phyloP scores from a whole-genome alignment of 2,113 vertebrate genomes.

The Falco punctatus region DNA sequence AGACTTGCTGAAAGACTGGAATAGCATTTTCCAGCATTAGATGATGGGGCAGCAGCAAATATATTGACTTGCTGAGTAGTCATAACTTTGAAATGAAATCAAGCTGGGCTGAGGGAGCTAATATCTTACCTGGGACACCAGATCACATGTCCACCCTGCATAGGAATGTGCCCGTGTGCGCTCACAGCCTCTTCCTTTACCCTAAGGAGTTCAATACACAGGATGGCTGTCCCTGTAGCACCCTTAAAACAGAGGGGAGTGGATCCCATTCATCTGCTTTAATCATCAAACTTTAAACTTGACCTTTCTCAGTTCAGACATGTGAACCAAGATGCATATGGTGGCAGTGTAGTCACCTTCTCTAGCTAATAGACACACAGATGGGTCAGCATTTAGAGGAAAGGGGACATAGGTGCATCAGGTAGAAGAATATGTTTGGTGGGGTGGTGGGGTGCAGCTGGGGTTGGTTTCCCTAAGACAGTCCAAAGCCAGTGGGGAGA shows the following conservation, averaged over 20 bases:
- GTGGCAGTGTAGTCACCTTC: neutral
- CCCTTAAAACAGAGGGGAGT: neutral
- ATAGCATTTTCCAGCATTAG: conserved; percentile 7
- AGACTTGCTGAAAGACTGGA: neutral
- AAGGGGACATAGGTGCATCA: neutral
- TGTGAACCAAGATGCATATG: neutral
- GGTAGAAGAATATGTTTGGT: neutral
- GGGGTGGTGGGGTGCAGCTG: neutral
- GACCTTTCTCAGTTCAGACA: neutral
- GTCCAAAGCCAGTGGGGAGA: neutral
- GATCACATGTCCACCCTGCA: neutral
- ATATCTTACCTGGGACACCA: neutral
- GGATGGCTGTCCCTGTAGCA: neutral
- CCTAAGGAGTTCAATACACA: neutral
- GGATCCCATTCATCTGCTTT: neutral
- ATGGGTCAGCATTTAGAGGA: neutral
- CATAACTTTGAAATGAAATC: neutral
- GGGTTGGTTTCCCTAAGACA: neutral
- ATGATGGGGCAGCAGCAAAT: neutral
- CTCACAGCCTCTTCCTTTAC: neutral
- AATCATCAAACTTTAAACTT: neutral
- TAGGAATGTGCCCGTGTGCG: neutral
- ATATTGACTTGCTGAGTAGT: neutral
- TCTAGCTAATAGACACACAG: neutral
- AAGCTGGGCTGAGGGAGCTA: neutral